Evolutionary conservation across 2,113 vertebrate genomes (phyloP), one percentile per base, ranked within the genome.

Genomic region (Garra rufa): DNA sequence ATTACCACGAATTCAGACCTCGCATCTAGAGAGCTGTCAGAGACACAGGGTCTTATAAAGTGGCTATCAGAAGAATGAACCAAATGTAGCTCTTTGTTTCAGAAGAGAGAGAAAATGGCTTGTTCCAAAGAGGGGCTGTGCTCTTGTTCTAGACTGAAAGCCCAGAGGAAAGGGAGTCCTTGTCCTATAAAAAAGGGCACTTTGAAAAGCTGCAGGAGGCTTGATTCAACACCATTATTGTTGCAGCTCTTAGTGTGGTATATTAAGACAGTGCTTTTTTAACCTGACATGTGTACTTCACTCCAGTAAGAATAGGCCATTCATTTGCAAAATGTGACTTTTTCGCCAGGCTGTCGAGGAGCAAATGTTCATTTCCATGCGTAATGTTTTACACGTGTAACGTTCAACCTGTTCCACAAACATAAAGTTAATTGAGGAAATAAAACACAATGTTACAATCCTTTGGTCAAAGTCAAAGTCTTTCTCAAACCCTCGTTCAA

Each of bases 181-280:
- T 94, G 94, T 94, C 92, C 93, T 94, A 93, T 91, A 92, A 95
- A 94, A 90, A 91, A 91, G 90, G 92, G 90, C 88, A 93, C 93
- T 92, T 92, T 92, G 91, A 94, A 92, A 93, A 90, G 74, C 92
- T 91, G 91, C 83, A 81, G 92, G 93, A 89, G 86, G 88, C 90
- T 91, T 28, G 43, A 84, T 89, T 88, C 89, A 89, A 88, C 85
- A 90, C 86, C 85, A 88, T 90, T 86, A 88, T 82, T 77, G 87
- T 76, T 75, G 59, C 83, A 73, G 65, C 82, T 70, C 83, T 88
- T 87, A 86, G 84, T 76, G 71, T 84, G 88, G 82, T 82, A 77
- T 85, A 86, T 90, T 74, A 88, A 90, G 65, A 88, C 86, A 71
- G 34, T 46, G 70, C 70, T 83, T 88, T 89, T 92, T 88, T 86